Conservation (phyloP, 2,113 vertebrate genomes). For the Callithrix jacchus region DNA sequence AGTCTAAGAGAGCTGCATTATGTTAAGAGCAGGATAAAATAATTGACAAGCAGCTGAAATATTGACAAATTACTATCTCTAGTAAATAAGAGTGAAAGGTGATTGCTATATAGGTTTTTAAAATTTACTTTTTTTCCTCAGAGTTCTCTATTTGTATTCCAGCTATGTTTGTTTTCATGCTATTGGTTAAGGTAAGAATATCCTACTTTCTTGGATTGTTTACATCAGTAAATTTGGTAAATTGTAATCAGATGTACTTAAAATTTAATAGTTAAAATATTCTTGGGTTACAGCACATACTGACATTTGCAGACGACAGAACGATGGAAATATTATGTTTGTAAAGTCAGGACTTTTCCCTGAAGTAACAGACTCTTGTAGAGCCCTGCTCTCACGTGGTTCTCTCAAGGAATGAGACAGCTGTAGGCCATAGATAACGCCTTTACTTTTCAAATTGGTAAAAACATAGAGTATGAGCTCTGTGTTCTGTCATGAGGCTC, state of each 20-base stretch:
- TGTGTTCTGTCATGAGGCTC: neutral
- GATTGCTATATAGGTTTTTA: neutral
- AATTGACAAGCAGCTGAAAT: neutral
- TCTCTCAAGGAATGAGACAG: neutral
- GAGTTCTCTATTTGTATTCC: neutral
- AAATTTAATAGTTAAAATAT: neutral
- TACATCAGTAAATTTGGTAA: neutral
- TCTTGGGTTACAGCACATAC: neutral
- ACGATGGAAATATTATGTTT: neutral
- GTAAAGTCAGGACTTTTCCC: neutral
- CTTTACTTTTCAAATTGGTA: slow-evolving; percentile 28
- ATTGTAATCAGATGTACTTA: neutral
- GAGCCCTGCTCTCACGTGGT: neutral
- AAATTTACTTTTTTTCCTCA: neutral
- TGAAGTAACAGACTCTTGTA: neutral
- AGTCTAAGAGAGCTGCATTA: neutral
- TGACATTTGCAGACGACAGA: neutral
- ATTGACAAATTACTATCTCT: neutral
- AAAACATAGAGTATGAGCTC: neutral
- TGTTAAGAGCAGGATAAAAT: neutral
- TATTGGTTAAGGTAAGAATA: neutral
- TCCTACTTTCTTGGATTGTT: neutral
- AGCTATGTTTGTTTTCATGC: neutral
- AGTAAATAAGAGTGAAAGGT: slow-evolving; percentile 10
- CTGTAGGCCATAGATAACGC: neutral